A percentile compares a stretch with the other conserved stretches of the same genome.
phyloP scores from a whole-genome alignment of 1,140 invertebrate species.

The Notospermus geniculatus region DNA sequence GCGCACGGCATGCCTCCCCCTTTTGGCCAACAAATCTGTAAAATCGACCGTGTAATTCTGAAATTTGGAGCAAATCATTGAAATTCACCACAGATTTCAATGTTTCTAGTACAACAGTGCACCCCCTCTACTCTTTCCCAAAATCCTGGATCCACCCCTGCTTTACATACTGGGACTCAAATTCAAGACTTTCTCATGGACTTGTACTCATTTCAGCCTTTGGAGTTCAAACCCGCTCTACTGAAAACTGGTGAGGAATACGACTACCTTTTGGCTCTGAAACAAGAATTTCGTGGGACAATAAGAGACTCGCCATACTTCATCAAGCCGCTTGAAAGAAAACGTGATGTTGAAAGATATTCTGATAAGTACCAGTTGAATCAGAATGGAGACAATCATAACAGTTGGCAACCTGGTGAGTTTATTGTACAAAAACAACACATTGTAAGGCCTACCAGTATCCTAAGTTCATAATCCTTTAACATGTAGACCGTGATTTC shows the following conservation, averaged over 20 bases:
- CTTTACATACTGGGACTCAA: neutral
- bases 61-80: too few species aligned
- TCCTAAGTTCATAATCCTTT: too few species aligned
- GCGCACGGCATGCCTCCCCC: too few species aligned
- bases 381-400: constrained; percentile 22
- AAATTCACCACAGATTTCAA: too few species aligned
- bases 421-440: neutral
- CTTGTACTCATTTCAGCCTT: constrained; percentile 29
- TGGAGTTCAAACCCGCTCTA: constrained; percentile 61
- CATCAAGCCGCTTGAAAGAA: constrained; percentile 55
- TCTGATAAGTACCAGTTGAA: constrained; percentile 64
- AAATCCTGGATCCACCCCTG: too few species aligned
- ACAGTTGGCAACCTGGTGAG: constrained; percentile 37
- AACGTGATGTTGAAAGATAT: constrained; percentile 66
- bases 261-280: constrained; percentile 62
- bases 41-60: too few species aligned
- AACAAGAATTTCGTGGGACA: constrained; percentile 63
- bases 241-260: constrained; percentile 52
- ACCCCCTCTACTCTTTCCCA: too few species aligned
- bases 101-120: too few species aligned
- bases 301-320: constrained; percentile 60
- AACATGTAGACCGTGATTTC: neutral
- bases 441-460: too few species aligned
- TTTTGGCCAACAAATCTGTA: too few species aligned
- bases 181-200: neutral